Conservation (phyloP, 2,797 vertebrate species). For the Gambelia wislizenii region DNA sequence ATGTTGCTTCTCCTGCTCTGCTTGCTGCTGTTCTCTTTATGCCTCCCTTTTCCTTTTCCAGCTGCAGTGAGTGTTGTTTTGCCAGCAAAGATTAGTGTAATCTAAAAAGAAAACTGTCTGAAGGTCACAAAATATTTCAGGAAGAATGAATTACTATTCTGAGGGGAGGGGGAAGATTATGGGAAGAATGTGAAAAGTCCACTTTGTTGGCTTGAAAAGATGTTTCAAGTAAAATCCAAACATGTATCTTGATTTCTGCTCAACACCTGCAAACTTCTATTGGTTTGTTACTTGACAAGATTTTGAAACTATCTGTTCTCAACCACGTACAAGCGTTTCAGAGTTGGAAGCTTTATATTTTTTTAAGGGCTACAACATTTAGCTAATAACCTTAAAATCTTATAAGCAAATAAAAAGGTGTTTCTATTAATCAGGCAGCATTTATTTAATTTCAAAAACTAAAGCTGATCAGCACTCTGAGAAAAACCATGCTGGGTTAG, state of each 20-base stretch:
- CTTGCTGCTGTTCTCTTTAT: neutral
- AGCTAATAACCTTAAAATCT: neutral
- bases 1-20: neutral
- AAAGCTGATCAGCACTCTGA: neutral
- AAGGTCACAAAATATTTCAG: neutral
- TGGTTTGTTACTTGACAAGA: neutral
- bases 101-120: neutral
- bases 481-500: neutral
- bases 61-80: neutral
- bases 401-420: neutral
- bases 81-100: neutral
- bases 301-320: neutral
- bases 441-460: neutral
- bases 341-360: neutral
- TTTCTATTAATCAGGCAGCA: neutral
- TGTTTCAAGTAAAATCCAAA: neutral
- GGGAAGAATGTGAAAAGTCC: neutral
- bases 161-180: neutral
- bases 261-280: neutral
- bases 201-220: neutral
- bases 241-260: neutral
- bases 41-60: neutral
- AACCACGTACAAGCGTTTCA: neutral
- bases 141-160: neutral
- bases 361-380: neutral